Evolutionary conservation across 2,113 vertebrate species (phyloP).

Genomic region (Pachypanchax playfairii): DNA sequence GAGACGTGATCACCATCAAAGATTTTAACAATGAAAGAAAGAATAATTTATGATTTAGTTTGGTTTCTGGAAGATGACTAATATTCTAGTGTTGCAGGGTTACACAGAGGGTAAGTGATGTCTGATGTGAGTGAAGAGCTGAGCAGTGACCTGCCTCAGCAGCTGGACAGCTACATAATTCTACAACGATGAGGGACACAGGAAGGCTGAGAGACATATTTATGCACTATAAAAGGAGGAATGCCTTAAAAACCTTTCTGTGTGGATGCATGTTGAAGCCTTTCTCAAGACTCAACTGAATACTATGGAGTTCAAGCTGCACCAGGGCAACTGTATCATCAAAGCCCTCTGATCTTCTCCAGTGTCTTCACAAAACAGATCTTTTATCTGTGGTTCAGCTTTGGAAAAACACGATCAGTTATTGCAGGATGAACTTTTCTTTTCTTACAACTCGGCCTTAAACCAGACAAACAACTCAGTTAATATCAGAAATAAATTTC

Average conservation of each 20-base stretch:
- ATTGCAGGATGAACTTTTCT: background rate
- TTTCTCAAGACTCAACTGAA: constrained; percentile 26
- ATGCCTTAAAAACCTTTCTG: constrained; percentile 34
- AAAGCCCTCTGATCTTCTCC: constrained; percentile 7
- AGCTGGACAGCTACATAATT: constrained; percentile 62
- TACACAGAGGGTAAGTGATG: constrained; percentile 56
- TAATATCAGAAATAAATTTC: no score
- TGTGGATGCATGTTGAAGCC: constrained; percentile 39
- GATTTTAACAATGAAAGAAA: constrained; percentile 44
- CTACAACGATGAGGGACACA: constrained; percentile 42
- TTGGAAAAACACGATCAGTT: background rate
- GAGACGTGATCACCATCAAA: constrained; percentile 58
- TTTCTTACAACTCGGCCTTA: background rate
- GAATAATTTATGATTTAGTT: constrained; percentile 51
- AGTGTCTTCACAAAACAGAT: constrained; percentile 4
- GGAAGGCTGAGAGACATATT: constrained; percentile 51
- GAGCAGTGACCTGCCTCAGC: constrained; percentile 51
- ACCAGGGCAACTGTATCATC: background rate
- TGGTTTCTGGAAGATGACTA: constrained; percentile 55
- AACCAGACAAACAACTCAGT: no score
- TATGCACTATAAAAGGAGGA: constrained; percentile 45
- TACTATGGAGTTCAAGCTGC: constrained; percentile 3
- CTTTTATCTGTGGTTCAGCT: background rate
- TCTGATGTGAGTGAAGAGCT: constrained; percentile 41
- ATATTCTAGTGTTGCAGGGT: constrained; percentile 54